Evolutionary conservation across 2,888 invertebrate species (phyloP).

Genomic region (Cyclophora punctaria): DNA sequence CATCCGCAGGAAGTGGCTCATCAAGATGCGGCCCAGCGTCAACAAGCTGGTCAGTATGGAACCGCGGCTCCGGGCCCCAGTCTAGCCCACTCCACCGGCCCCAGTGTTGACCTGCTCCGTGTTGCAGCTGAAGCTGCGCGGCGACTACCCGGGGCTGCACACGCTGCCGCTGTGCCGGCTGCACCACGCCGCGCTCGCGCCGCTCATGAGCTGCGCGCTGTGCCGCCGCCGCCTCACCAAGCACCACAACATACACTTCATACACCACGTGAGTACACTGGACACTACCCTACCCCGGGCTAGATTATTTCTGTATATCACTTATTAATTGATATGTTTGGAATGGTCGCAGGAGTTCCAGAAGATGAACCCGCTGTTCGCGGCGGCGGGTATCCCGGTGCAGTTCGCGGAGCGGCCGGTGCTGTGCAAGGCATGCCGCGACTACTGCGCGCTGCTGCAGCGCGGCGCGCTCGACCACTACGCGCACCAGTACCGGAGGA

Average conservation of each 20-base stretch:
- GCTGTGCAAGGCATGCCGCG: slow-evolving; percentile 87
- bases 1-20: slow-evolving; percentile 82
- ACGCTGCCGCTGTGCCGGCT: slow-evolving; percentile 80
- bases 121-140: slow-evolving; percentile 70
- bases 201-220: slow-evolving; percentile 84
- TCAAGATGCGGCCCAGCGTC: slow-evolving; percentile 80
- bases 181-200: slow-evolving; percentile 82
- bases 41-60: slow-evolving; percentile 71
- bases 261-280: slow-evolving; percentile 69
- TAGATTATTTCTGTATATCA: too few species aligned
- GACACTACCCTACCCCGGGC: neutral
- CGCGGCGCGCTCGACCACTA: slow-evolving; percentile 77
- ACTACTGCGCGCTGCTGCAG: slow-evolving; percentile 82
- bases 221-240: slow-evolving; percentile 84
- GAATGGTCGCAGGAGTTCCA: slow-evolving; percentile 56
- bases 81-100: too few species aligned
- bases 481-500: slow-evolving; percentile 53
- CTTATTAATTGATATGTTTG: too few species aligned
- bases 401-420: slow-evolving; percentile 80
- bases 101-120: too few species aligned
- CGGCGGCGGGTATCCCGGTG: slow-evolving; percentile 80
- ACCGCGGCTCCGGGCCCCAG: neutral
- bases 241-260: slow-evolving; percentile 84
- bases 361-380: slow-evolving; percentile 74
- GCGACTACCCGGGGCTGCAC: slow-evolving; percentile 80